A percentile compares a stretch with the other conserved stretches of the same genome.
Conservation (phyloP, 2,113 vertebrate genomes). For the Piaya cayana region DNA sequence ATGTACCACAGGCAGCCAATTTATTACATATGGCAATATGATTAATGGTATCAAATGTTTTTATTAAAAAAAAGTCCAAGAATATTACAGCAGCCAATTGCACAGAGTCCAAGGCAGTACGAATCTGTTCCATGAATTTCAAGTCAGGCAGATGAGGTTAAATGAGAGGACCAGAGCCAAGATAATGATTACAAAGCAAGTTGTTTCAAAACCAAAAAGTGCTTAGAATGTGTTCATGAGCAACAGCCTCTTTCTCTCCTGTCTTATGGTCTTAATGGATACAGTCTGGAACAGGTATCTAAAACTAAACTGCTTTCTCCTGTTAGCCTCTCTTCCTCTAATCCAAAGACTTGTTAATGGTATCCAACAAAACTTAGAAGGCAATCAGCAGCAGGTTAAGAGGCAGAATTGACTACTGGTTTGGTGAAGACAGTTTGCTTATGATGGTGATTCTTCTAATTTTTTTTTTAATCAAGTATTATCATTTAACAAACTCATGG, state of each 20-base stretch:
- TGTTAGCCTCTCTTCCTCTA: background rate
- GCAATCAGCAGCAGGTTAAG: background rate
- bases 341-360: background rate
- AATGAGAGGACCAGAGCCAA: constrained; percentile 73
- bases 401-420: background rate
- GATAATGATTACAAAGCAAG: constrained; percentile 69
- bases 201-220: constrained; percentile 56
- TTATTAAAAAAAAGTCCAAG: constrained; percentile 21
- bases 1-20: constrained; percentile 77
- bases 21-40: constrained; percentile 83
- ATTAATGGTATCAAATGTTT: constrained; percentile 81
- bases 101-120: constrained; percentile 65
- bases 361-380: background rate
- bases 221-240: constrained; percentile 56
- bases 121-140: constrained; percentile 75
- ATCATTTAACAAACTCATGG: background rate
- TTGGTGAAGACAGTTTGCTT: background rate
- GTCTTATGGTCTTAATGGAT: background rate
- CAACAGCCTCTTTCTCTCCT: background rate
- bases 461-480: background rate
- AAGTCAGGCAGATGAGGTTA: constrained; percentile 79
- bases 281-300: constrained; percentile 32
- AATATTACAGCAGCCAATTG: constrained; percentile 67
- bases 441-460: background rate
- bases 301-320: background rate